These are phyloP conservation scores for Calephelis virginiensis DNA, from an alignment of 1,140 invertebrate species.

Conservation along the genomic window DNA sequence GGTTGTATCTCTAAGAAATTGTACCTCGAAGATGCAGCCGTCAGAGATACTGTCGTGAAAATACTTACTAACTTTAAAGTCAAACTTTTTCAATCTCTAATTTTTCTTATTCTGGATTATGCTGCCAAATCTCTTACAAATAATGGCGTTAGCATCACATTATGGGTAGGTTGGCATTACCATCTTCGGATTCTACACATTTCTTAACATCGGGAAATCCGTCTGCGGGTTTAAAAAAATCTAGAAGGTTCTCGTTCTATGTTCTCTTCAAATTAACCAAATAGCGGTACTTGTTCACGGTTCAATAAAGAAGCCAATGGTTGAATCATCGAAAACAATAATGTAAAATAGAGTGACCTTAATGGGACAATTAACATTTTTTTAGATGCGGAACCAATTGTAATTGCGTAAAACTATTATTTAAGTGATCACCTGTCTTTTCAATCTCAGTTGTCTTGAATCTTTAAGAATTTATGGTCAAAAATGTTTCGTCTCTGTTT, in stretches of 20 bases:
- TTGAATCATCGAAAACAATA: constrained; percentile 16
- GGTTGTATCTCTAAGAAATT: too few species aligned
- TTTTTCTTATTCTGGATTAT: too few species aligned
- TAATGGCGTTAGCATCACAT: too few species aligned
- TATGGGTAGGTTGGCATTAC: too few species aligned
- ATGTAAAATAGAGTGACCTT: constrained; percentile 5
- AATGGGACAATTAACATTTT: constrained; percentile 1
- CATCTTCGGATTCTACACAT: too few species aligned
- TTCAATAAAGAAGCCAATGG: constrained; percentile 4
- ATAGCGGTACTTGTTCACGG: background rate
- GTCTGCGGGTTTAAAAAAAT: background rate
- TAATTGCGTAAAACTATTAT: constrained; percentile 11
- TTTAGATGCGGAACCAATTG: constrained; percentile 8
- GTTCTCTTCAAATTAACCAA: background rate
- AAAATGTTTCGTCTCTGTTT: constrained; percentile 14
- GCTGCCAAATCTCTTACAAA: too few species aligned
- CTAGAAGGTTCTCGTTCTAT: background rate
- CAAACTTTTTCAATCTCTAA: too few species aligned
- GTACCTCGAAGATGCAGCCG: too few species aligned
- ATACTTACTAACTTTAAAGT: too few species aligned
- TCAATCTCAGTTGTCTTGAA: background rate
- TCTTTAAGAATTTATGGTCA: constrained; percentile 2
- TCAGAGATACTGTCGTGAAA: too few species aligned
- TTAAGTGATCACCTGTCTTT: constrained; percentile 9
- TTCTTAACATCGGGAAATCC: too few species aligned